A percentile compares a stretch with the other conserved stretches of the same genome.
These are phyloP conservation scores for Gastrophysa polygoni DNA, from an alignment of 2,888 invertebrate species.

Conservation along the genomic window DNA sequence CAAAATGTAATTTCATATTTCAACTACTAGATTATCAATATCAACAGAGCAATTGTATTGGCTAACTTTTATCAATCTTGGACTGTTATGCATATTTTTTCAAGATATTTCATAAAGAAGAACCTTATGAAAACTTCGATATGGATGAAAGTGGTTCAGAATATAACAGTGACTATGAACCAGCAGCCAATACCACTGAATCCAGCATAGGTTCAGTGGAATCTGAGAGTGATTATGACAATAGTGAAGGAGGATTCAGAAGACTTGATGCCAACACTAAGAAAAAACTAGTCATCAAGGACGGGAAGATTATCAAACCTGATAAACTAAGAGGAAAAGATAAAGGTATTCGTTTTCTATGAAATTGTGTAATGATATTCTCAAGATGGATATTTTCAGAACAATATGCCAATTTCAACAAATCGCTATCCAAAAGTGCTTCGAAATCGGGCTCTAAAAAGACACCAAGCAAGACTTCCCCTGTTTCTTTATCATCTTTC, in stretches of 20 bases:
- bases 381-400: conserved; percentile 17
- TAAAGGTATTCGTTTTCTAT: conserved; percentile 41
- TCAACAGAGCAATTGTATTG: not conserved
- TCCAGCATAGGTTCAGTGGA: conserved; percentile 53
- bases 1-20: not conserved
- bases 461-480: conserved; percentile 41
- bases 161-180: conserved; percentile 54
- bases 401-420: conserved; percentile 28
- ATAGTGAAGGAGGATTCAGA: conserved; percentile 61
- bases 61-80: not conserved
- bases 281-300: conserved; percentile 72
- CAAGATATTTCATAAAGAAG: conserved; percentile 34
- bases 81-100: not conserved
- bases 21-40: not conserved
- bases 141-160: conserved; percentile 55
- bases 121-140: conserved; percentile 48
- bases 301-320: conserved; percentile 71
- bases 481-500: conserved; percentile 38
- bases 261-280: conserved; percentile 65
- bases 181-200: conserved; percentile 47
- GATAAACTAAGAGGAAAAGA: conserved; percentile 63
- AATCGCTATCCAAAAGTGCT: conserved; percentile 22
- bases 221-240: conserved; percentile 51
- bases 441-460: conserved; percentile 21
- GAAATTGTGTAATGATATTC: conserved; percentile 5